A percentile compares a stretch with the other conserved stretches of the same genome.
phyloP scores from a whole-genome alignment of 2,797 vertebrate genomes.

The Chelon auratus region DNA sequence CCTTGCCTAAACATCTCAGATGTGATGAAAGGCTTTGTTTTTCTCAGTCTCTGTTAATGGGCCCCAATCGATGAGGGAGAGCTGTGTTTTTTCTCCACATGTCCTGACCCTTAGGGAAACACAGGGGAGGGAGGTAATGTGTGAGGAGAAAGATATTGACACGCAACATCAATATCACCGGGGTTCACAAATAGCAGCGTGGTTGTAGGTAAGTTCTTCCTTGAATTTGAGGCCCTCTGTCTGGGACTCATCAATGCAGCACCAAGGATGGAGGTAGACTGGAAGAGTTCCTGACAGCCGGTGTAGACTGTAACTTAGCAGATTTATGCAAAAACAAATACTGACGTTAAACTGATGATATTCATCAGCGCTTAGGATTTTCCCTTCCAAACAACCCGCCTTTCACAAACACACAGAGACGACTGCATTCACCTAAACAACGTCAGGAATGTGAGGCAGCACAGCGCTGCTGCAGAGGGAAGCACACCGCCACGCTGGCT shows the following conservation, averaged over 20 bases:
- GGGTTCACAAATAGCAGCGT: conserved; percentile 36
- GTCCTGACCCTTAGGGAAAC: conserved; percentile 65
- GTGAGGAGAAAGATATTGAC: conserved; percentile 68
- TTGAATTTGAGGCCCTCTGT: conserved; percentile 32
- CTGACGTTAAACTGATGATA: conserved; percentile 26
- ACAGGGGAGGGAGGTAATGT: conserved; percentile 51
- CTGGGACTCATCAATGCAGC: conserved; percentile 34
- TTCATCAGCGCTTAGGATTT: conserved; percentile 29
- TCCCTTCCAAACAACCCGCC: conserved; percentile 16
- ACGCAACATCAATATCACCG: conserved; percentile 57
- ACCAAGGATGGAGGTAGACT: conserved; percentile 43
- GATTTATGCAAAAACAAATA: conserved; percentile 18
- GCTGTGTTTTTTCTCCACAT: conserved; percentile 53
- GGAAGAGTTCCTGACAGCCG: conserved; percentile 8
- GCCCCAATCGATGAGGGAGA: conserved; percentile 68
- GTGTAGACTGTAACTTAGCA: conserved; percentile 6
- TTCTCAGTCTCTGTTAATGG: conserved; percentile 72
- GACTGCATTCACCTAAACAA: conserved; percentile 19
- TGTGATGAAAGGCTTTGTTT: conserved; percentile 78
- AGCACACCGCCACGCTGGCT: conserved; percentile 33
- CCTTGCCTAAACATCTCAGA: conserved; percentile 70
- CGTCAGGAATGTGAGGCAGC: conserved; percentile 43
- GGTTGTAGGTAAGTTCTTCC: conserved; percentile 41
- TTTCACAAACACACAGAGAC: conserved; percentile 11
- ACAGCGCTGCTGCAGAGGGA: conserved; percentile 27